Conservation (phyloP, 1,140 invertebrate genomes). For the Trinorchestia longiramus region DNA sequence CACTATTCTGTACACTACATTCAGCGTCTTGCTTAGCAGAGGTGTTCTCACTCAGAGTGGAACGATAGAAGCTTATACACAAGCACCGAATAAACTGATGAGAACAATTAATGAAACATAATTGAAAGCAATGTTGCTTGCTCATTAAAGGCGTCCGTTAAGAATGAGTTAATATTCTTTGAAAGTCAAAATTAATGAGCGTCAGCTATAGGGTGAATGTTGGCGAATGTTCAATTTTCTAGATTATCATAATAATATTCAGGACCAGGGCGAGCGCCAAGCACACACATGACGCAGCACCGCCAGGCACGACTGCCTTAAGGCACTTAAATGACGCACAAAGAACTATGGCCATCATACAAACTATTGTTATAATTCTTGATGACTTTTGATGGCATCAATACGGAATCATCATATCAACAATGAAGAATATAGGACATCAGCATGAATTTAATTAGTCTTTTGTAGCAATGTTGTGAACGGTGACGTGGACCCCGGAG, state of each 20-base stretch:
- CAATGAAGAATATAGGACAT: too few species aligned
- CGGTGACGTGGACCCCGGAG: too few species aligned
- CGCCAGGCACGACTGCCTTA: too few species aligned
- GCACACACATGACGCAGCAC: neutral
- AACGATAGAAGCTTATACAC: neutral
- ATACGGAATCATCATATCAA: too few species aligned
- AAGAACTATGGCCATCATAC: neutral
- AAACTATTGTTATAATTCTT: neutral
- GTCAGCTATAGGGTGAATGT: neutral
- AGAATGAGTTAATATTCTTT: neutral
- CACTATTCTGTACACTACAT: neutral
- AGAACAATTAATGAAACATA: neutral
- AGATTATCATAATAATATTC: neutral
- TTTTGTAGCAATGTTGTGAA: too few species aligned
- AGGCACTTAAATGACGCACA: neutral
- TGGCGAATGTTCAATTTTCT: neutral
- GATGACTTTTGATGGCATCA: too few species aligned
- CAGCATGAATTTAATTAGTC: too few species aligned
- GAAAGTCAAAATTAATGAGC: neutral
- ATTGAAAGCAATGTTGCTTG: neutral
- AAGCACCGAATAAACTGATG: neutral
- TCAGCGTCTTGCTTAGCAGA: neutral
- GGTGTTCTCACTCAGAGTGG: neutral
- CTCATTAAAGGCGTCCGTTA: neutral
- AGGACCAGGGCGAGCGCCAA: neutral